Evolutionary conservation across 37 sponge, comb jelly and placozoan species (phyloP), one percentile per base, ranked within the genome.

Genomic region (Crambe crambe): DNA sequence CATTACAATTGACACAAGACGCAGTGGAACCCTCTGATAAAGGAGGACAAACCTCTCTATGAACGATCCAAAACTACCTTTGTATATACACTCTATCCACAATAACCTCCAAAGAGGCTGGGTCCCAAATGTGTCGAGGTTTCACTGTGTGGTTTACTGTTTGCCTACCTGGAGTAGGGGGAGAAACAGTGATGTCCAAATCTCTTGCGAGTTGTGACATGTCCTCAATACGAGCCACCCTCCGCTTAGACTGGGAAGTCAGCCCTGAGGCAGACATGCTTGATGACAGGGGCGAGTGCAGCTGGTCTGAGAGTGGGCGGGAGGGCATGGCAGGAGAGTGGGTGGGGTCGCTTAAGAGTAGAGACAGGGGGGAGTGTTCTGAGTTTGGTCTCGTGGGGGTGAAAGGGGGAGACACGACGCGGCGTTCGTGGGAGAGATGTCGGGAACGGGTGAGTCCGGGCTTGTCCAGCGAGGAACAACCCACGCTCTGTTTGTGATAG

Each of bases 181-280:
- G 86, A 27, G 79, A 79, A 1, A 85, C 79, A 31, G 73, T 85
- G 61, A 85, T 85, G 37, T 84, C 75, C 70, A 81, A 70, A 4
- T 56, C 58, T 21, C 34, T 21, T 15, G 10, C 9, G 23, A 22
- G 17, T 6, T 21, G n/a, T 4, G 56, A 38, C 42, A 47, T 69
- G 38, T 85, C 85, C 29, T 85, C 85, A 26, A 23, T 10, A 18
- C 59, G 58, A 8, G 58, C 70, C 18, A 12, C 3, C 41, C 44
- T 38, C 41, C 61, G 51, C 80, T 59, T 70, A 42, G 71, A 26
- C 22, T 56, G 65, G n/a, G n/a, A n/a, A n/a, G n/a, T n/a, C 20
- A 43, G 23, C 35, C 75, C 59, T 10, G 75, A 36, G 2, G 58
- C 75, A 32, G 58, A 5, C 75, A n/a, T 43, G 58, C 37, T 74